Evolutionary conservation across 2,888 invertebrate genomes (phyloP), one percentile per base, ranked within the genome.

Genomic region (Agonopterix alstromeriana): DNA sequence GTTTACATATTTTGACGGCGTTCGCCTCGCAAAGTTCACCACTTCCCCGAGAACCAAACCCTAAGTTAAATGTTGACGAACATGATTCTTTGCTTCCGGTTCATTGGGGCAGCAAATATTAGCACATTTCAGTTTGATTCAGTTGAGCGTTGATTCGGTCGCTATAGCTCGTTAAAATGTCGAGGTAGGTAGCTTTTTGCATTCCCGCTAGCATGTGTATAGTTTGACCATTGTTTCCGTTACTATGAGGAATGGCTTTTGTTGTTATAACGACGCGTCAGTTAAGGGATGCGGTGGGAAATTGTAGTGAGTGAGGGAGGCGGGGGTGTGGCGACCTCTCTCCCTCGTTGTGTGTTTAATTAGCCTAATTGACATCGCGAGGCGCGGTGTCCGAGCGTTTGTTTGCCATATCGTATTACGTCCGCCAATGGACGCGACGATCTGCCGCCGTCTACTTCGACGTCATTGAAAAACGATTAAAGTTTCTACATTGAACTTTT

Each of bases 281-380:
- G 82, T 76, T 67, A 69, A 74, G 73, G 74, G 75, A 67, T 64
- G 69, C 63, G 57, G 67, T 66, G 70, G 73, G 35, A 35, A 35
- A 70, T 60, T 71, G 60, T 38, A 38, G 38, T 10, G 52, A 62
- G 69, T 67, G 55, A 56, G 57, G 60, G 62, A 63, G 57, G 59
- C 10, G 35, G 36, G 43, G 10, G 53, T 52, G 57, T 61, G 65
- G 59, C 64, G 71, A 62, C 71, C 72, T 63, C 72, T 63, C 70
- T 75, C 77, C 78, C 83, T 77, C 75, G 59, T 74, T 73, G 72
- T 78, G 75, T 86, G 87, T 86, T 87, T 87, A 87, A 88, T 88
- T 87, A 88, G 85, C 85, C 79, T 87, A 87, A 88, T 88, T 87
- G 87, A 87, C 87, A 84, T 82, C 77, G 80, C 79, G 82, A 84